phyloP scores from a whole-genome alignment of 2,888 invertebrate genomes.

The Synanthedon myopaeformis region DNA sequence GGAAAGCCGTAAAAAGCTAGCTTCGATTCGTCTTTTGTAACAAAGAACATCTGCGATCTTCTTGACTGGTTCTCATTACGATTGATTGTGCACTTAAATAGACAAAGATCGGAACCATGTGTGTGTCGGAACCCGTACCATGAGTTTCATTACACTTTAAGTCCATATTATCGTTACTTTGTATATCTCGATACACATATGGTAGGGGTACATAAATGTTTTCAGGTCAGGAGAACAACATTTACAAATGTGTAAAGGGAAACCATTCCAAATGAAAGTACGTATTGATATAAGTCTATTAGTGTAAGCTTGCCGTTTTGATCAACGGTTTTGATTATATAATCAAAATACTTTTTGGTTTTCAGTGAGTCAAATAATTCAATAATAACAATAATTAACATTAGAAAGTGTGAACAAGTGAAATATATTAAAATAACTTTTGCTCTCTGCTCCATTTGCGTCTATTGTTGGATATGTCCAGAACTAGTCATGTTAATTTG shows the following conservation, averaged over 20 bases:
- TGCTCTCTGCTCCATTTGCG: no score
- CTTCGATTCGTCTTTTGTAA: background rate
- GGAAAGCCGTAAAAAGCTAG: background rate
- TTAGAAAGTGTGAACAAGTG: no score
- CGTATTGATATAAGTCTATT: background rate
- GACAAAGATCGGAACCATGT: background rate
- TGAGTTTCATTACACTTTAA: no score
- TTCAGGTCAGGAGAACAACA: background rate
- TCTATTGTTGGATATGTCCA: no score
- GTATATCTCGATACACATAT: no score
- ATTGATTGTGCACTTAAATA: conserved; percentile 1
- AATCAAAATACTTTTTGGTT: background rate
- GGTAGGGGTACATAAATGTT: background rate
- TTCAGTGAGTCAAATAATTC: no score
- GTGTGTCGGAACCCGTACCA: background rate
- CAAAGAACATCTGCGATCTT: conserved; percentile 2
- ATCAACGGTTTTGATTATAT: background rate
- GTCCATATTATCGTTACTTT: no score
- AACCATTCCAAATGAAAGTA: background rate
- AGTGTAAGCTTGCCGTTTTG: background rate
- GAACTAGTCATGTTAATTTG: no score
- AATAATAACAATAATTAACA: no score
- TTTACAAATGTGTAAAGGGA: background rate
- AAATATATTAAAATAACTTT: no score
- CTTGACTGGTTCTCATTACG: conserved; percentile 2